A percentile compares a stretch with the other conserved stretches of the same genome.
Conservation (phyloP, 2,888 invertebrate genomes). For the Alloplasta piceator region DNA sequence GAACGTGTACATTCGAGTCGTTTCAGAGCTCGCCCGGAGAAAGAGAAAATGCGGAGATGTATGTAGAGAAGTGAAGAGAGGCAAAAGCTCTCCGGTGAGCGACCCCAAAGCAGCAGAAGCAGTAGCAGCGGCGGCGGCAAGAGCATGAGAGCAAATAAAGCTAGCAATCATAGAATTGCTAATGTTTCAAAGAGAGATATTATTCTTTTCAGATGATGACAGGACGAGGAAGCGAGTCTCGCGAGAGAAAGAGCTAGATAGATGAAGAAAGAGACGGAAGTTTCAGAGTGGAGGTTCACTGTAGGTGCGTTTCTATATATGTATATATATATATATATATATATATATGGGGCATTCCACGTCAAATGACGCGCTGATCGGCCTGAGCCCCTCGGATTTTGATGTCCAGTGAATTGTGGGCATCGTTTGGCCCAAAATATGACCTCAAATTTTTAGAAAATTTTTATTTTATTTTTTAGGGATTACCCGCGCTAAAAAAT, state of each 20-base stretch:
- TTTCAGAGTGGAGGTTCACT: constrained; percentile 40
- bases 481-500: background rate
- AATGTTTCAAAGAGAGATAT: constrained; percentile 80
- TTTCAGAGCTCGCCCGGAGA: background rate
- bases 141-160: constrained; percentile 74
- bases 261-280: constrained; percentile 29
- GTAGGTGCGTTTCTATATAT: background rate
- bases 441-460: too few species aligned
- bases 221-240: constrained; percentile 52
- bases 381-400: too few species aligned
- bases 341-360: constrained; percentile 7
- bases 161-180: constrained; percentile 80
- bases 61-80: constrained; percentile 48
- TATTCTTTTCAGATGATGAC: constrained; percentile 78
- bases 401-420: too few species aligned
- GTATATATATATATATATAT: too few species aligned
- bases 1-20: constrained; percentile 13
- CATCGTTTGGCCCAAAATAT: too few species aligned
- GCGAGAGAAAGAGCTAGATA: constrained; percentile 20
- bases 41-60: constrained; percentile 22
- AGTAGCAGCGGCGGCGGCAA: constrained; percentile 25
- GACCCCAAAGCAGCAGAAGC: constrained; percentile 49
- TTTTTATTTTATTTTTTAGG: too few species aligned
- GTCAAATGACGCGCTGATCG: too few species aligned
- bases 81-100: constrained; percentile 55